phyloP scores from a whole-genome alignment of 2,888 invertebrate species.

The Leuctra nigra region DNA sequence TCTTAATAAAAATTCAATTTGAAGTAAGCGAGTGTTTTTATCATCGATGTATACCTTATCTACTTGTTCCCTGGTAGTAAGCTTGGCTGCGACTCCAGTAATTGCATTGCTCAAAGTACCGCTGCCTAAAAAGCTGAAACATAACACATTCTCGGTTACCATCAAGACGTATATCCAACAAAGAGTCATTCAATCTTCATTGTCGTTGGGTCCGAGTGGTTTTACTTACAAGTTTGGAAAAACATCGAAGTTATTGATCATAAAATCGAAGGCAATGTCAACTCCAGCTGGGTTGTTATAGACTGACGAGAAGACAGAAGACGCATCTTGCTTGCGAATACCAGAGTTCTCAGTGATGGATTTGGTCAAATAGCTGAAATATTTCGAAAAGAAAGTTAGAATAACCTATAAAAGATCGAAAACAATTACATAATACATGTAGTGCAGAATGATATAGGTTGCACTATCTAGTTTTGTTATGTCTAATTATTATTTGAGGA shows the following conservation, averaged over 20 bases:
- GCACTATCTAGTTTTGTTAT: no score
- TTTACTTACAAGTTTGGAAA: no score
- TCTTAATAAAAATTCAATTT: no score
- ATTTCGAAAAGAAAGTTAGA: no score
- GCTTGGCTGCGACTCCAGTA: neutral
- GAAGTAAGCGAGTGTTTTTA: no score
- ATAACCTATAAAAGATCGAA: no score
- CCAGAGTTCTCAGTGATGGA: neutral
- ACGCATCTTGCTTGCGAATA: slow-evolving; percentile 33
- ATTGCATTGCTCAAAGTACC: neutral
- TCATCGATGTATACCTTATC: neutral
- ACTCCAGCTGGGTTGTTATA: slow-evolving; percentile 19
- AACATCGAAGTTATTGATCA: neutral
- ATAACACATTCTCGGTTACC: no score
- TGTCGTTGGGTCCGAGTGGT: no score
- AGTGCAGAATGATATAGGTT: no score
- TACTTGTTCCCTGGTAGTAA: neutral
- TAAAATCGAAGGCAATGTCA: slow-evolving; percentile 18
- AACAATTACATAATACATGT: no score
- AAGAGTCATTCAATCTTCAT: no score
- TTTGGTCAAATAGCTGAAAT: slow-evolving; percentile 31
- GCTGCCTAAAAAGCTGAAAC: neutral
- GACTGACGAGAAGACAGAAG: slow-evolving; percentile 55
- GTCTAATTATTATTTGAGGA: slow-evolving; percentile 45
- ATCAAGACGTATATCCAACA: no score